phyloP scores from a whole-genome alignment of 2,888 invertebrate species.

The Phlogophora meticulosa region DNA sequence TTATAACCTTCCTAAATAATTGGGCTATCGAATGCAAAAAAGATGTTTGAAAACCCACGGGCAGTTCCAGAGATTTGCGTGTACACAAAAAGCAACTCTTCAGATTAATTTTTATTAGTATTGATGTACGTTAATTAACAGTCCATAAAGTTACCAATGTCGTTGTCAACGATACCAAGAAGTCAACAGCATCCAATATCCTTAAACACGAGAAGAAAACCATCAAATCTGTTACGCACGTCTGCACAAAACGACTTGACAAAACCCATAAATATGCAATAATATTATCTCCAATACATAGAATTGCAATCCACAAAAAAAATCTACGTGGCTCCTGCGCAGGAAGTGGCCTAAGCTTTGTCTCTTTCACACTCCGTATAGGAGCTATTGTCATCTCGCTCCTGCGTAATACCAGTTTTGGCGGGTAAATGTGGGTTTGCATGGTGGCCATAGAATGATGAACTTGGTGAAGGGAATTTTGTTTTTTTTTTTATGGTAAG shows the following conservation, averaged over 20 bases:
- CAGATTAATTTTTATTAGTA: no score
- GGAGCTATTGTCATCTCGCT: conserved; percentile 63
- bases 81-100: no score
- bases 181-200: conserved; percentile 26
- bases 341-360: conserved; percentile 69
- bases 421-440: conserved; percentile 71
- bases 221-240: conserved; percentile 66
- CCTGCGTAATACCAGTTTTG: conserved; percentile 81
- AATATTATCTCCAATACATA: conserved; percentile 68
- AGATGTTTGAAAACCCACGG: no score
- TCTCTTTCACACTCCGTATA: conserved; percentile 56
- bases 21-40: no score
- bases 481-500: conserved; percentile 40
- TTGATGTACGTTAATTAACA: not conserved
- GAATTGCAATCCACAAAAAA: conserved; percentile 73
- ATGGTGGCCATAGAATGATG: conserved; percentile 57
- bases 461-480: conserved; percentile 44
- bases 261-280: conserved; percentile 61
- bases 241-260: conserved; percentile 57
- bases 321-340: conserved; percentile 71
- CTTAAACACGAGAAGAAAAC: conserved; percentile 31
- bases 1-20: no score
- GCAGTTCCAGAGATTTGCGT: no score
- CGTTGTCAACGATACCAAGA: conserved; percentile 1
- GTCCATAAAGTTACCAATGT: no score